Percentiles rank a stretch among this genome's conserved stretches.
These are phyloP conservation scores for Eudemis profundana DNA, from an alignment of 2,888 invertebrate genomes.

Conservation along the genomic window DNA sequence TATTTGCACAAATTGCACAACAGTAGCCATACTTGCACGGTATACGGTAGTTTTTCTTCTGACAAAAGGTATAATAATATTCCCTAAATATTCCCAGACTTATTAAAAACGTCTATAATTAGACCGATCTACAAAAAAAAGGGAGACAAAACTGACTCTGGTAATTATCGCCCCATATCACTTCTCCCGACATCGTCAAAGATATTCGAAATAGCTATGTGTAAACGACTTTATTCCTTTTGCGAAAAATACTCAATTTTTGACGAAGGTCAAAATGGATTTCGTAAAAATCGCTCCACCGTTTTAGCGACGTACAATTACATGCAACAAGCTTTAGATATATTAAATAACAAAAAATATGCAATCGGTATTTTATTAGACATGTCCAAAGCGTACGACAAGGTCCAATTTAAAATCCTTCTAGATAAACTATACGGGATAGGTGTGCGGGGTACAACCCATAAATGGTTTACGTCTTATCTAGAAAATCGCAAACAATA, in stretches of 20 bases:
- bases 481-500: no score
- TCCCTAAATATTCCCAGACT: conserved; percentile 36
- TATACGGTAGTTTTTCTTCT: no score
- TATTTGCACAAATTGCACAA: no score
- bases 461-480: no score
- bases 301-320: not conserved
- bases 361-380: conserved; percentile 41
- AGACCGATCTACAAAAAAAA: conserved; percentile 25
- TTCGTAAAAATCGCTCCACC: conserved; percentile 17
- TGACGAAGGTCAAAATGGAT: conserved; percentile 15
- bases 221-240: conserved; percentile 1
- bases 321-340: not conserved
- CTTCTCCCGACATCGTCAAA: conserved; percentile 14
- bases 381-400: conserved; percentile 45
- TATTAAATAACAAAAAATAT: conserved; percentile 16
- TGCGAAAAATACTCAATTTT: conserved; percentile 18
- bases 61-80: no score
- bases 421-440: no score
- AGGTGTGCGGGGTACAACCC: no score
- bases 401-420: conserved; percentile 33
- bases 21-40: no score
- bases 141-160: not conserved
- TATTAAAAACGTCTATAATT: no score
- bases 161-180: conserved; percentile 24
- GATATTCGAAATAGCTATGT: no score